Evolutionary conservation across 2,113 vertebrate species (phyloP).

Genomic region (Ivindomyrus marchei): DNA sequence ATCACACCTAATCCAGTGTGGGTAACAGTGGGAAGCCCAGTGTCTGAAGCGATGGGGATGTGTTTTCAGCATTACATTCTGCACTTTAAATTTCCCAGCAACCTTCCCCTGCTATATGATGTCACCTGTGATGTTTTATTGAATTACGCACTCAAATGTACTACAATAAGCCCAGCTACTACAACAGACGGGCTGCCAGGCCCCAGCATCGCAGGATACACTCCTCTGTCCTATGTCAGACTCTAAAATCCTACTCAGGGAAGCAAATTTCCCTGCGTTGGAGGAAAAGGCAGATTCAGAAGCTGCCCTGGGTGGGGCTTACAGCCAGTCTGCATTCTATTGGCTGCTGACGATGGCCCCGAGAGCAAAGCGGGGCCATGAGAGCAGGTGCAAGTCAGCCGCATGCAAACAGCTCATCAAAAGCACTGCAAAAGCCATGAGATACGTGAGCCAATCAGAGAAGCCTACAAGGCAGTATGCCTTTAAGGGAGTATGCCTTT

Average conservation of each 20-base stretch:
- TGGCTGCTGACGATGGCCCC: neutral
- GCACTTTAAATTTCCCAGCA: neutral
- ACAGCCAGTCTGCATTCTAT: neutral
- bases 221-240: neutral
- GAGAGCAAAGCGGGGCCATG: neutral
- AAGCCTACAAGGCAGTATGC: neutral
- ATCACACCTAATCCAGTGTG: neutral
- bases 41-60: neutral
- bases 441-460: neutral
- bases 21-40: neutral
- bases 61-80: neutral
- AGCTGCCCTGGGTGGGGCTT: neutral
- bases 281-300: neutral
- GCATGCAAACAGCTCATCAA: constrained; percentile 49
- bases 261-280: neutral
- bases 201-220: neutral
- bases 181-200: neutral
- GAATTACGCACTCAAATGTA: neutral
- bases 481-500: neutral
- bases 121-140: neutral
- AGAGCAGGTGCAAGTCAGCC: constrained; percentile 26
- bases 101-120: neutral
- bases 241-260: neutral
- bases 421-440: constrained; percentile 13
- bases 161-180: neutral